A percentile compares a stretch with the other conserved stretches of the same genome.
Evolutionary conservation across 2,888 invertebrate species (phyloP).

Genomic region (Limulus polyphemus): DNA sequence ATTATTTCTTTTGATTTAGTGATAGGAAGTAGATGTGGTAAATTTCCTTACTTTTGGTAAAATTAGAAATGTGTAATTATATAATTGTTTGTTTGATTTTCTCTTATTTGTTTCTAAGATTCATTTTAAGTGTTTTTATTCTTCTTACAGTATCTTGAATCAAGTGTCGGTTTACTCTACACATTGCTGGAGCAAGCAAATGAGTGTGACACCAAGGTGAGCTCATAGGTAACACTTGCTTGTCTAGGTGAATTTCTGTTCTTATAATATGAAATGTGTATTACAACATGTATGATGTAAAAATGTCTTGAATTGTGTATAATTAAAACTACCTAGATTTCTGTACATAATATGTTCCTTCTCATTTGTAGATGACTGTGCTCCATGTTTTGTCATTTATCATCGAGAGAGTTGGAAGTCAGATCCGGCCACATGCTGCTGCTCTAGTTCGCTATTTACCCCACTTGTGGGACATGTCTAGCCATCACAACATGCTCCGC

Average conservation of each 20-base stretch:
- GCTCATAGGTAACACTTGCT: background rate
- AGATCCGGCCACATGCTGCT: slow-evolving; percentile 53
- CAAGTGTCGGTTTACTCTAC: slow-evolving; percentile 65
- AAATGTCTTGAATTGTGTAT: background rate
- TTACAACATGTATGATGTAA: background rate
- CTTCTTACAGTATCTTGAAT: slow-evolving; percentile 50
- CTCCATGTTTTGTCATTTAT: slow-evolving; percentile 77
- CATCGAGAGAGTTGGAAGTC: slow-evolving; percentile 68
- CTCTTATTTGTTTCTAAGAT: slow-evolving; percentile 1
- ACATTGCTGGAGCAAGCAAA: slow-evolving; percentile 68
- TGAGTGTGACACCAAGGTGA: slow-evolving; percentile 82
- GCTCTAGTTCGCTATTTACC: slow-evolving; percentile 71
- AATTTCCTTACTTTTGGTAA: too few relatives aligned
- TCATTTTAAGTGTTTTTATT: slow-evolving; percentile 1
- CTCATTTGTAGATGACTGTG: slow-evolving; percentile 60
- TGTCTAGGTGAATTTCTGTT: too few relatives aligned
- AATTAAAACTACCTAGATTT: slow-evolving; percentile 1
- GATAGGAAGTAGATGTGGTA: too few relatives aligned
- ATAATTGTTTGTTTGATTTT: background rate
- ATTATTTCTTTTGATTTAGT: too few relatives aligned
- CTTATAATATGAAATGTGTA: too few relatives aligned
- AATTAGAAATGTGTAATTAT: too few relatives aligned
- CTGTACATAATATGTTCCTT: slow-evolving; percentile 3
- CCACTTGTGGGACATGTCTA: slow-evolving; percentile 73
- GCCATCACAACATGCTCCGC: slow-evolving; percentile 73